Evolutionary conservation across 1,140 invertebrate genomes (phyloP), one percentile per base, ranked within the genome.

Genomic region (Steinernema khuongi): DNA sequence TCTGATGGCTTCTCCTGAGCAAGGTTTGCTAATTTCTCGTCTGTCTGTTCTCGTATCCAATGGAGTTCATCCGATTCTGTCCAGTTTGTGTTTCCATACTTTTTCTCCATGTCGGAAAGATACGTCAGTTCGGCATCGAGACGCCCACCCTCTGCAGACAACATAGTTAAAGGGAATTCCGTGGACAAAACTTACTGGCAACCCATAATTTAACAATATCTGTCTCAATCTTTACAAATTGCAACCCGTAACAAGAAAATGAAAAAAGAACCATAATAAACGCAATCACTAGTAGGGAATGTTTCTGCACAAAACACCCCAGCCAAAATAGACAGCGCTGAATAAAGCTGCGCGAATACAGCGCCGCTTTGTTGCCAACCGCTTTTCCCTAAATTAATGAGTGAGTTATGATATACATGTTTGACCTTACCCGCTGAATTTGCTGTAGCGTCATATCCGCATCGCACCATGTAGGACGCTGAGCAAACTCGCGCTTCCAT

Each of bases 171-270:
- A 74, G 7, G 0, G 14, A 1, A 29, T 50, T n/a, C 22, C 14
- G n/a, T 14, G 26, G 17, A 19, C 68, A 32, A 36, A 19, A 72
- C 79, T 79, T 70, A 82, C 81, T 72, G 1, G 79, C 31, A 4
- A 83, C 80, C 80, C 80, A 83, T 32, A 83, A 43, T 67, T 83
- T 83, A 1, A 83, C 80, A 67, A 82, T 82, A 50, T 83, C 80
- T 1, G 81, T 83, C 36, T 83, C 81, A 36, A 82, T 83, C 31
- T 73, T 72, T 1, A 83, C 79, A 36, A 73, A 79, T 36, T 82
- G 81, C 18, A 81, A 70, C 0, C 80, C 80, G 68, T 79, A 73
- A 33, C 75, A 78, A 67, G 81, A 81, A 14, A 81, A 29, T 29
- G 74, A 31, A 44, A 82, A 82, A 2, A 80, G 29, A 1, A 71